Evolutionary conservation across 1,140 invertebrate species (phyloP), one percentile per base, ranked within the genome.

Genomic region (Parapsyche elsis): DNA sequence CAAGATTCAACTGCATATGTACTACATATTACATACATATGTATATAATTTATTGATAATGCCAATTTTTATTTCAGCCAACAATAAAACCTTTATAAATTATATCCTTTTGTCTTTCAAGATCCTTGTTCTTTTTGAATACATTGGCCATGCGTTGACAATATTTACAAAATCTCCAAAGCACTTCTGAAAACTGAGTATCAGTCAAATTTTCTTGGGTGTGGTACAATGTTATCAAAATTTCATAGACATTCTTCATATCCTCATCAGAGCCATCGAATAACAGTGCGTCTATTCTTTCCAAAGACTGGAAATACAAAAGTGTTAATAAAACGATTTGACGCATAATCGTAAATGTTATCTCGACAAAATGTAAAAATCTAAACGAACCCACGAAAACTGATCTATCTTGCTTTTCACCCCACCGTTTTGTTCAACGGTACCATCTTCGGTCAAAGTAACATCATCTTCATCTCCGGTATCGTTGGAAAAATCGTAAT

Each of bases 91-190:
- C 92, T 90, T 91, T 88, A 81, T 87, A 86, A 24, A 92, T 85
- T 70, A 91, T 86, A 76, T 88, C 84, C 84, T 92, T 90, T 81
- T 90, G 91, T 73, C 86, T 86, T 46, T 90, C 87, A 64, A 92
- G 87, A 61, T 88, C 86, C 71, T 86, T 84, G 71, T 80, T 78
- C 70, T 79, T 71, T 67, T 83, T 78, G 21, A 71, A 81, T 26
- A 86, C 83, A 70, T 87, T 86, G 0, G 90, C 87, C 86, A 91
- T 86, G 83, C 90, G 85, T 85, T 92, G 90, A 84, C 91, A 92
- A 23, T 91, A 90, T 87, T 92, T 94, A 30, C 92, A 91, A 57
- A 94, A 86, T 83, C 94, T 88, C 93, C 94, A 96, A 53, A 92
- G 86, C 82, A 93, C 87, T 80, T 92, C 90, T 82, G 85, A 12